Evolutionary conservation across 35 echinoderm and acorn worm genomes (phyloP).

Genomic region (Anneissia japonica): DNA sequence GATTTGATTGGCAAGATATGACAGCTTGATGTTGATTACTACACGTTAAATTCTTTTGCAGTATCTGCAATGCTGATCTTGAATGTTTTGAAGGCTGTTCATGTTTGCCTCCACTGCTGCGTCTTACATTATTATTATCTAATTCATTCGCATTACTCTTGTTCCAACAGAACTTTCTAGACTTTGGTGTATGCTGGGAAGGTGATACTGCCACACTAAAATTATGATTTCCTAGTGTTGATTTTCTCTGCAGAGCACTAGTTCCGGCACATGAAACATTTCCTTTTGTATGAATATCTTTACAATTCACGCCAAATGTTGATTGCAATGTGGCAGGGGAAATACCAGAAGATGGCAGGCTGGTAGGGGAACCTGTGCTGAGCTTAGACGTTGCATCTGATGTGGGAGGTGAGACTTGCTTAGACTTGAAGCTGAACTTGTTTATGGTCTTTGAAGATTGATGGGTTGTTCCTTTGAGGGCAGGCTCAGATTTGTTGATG

Average conservation of each 20-base stretch:
- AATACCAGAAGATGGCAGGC: too few relatives aligned
- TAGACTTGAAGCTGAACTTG: neutral
- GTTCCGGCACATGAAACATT: too few relatives aligned
- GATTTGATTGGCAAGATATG: neutral
- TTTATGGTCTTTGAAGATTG: neutral
- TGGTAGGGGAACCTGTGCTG: too few relatives aligned
- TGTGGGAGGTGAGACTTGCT: neutral
- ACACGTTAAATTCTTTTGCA: neutral
- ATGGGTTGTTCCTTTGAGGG: neutral
- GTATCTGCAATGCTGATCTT: neutral
- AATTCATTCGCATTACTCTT: neutral
- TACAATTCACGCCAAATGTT: too few relatives aligned
- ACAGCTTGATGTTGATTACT: neutral
- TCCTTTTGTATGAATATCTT: too few relatives aligned
- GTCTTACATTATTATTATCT: neutral
- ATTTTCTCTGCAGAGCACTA: too few relatives aligned
- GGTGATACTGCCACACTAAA: neutral
- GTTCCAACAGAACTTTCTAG: neutral
- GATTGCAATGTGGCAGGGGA: too few relatives aligned
- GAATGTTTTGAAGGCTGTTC: too few relatives aligned
- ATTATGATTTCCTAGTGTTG: neutral
- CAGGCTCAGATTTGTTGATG: neutral
- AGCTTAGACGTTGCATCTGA: too few relatives aligned
- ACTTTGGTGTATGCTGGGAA: neutral
- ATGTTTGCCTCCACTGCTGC: neutral